A percentile compares a stretch with the other conserved stretches of the same genome.
phyloP scores from a whole-genome alignment of 2,797 vertebrate genomes.

The Gambelia wislizenii region DNA sequence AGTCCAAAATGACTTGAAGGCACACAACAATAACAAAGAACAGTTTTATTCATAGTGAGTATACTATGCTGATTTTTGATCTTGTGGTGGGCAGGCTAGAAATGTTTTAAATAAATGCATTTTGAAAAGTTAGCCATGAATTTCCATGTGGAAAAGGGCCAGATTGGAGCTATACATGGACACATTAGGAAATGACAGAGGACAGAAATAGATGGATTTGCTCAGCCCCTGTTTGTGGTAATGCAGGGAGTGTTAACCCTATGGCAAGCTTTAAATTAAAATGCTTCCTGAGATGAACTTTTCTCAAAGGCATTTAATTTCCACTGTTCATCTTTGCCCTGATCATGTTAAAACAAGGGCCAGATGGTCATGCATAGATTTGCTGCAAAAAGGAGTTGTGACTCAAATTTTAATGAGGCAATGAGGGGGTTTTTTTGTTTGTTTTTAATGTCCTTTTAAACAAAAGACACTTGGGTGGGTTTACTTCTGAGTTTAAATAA shows the following conservation, averaged over 20 bases:
- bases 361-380: constrained; percentile 50
- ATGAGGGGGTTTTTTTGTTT: constrained; percentile 33
- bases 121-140: not conserved
- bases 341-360: not conserved
- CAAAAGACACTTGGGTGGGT: not conserved
- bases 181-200: not conserved
- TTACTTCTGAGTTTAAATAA: constrained; percentile 10
- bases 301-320: not conserved
- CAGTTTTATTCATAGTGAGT: not conserved
- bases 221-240: not conserved
- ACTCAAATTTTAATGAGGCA: constrained; percentile 45
- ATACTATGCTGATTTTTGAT: not conserved
- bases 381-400: constrained; percentile 41
- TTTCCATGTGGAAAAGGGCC: not conserved
- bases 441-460: constrained; percentile 8
- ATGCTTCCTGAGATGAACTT: constrained; percentile 30
- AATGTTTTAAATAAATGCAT: not conserved
- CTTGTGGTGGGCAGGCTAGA: not conserved
- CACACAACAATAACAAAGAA: not conserved
- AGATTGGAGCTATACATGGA: not conserved
- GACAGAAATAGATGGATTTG: not conserved
- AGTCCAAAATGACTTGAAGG: too few relatives aligned
- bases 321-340: constrained; percentile 22
- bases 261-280: not conserved
- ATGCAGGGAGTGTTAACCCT: not conserved